phyloP scores from a whole-genome alignment of 2,113 vertebrate species.

The Nothobranchius kuhntae region DNA sequence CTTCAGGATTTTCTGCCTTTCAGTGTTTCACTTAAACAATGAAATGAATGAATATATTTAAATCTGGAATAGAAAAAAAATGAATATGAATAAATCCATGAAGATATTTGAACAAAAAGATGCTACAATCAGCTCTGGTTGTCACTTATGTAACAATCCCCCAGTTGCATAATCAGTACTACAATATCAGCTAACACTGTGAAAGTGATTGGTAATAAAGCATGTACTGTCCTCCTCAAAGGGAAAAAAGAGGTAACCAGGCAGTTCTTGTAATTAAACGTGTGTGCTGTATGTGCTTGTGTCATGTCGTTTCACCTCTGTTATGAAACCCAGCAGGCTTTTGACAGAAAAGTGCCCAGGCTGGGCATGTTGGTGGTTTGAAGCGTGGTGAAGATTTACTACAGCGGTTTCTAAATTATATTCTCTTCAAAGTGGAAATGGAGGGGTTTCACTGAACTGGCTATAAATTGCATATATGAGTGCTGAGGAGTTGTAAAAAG shows the following conservation, averaged over 20 bases:
- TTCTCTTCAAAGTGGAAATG: slow-evolving; percentile 19
- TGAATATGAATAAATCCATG: background rate
- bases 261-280: slow-evolving; percentile 28
- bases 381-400: slow-evolving; percentile 48
- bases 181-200: background rate
- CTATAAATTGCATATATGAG: slow-evolving; percentile 50
- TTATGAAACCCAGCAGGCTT: slow-evolving; percentile 61
- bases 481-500: slow-evolving; percentile 9
- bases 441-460: slow-evolving; percentile 30
- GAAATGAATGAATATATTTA: background rate
- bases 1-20: background rate
- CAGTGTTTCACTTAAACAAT: slow-evolving; percentile 1
- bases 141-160: background rate
- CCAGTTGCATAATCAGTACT: slow-evolving; percentile 1
- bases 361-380: slow-evolving; percentile 60
- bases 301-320: slow-evolving; percentile 23
- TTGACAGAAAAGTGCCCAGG: slow-evolving; percentile 66
- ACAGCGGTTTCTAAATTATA: slow-evolving; percentile 41
- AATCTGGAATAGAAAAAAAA: too few relatives aligned
- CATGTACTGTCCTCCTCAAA: slow-evolving; percentile 8
- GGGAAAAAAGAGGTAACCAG: slow-evolving; percentile 7
- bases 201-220: slow-evolving; percentile 7
- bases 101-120: background rate
- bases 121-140: background rate
- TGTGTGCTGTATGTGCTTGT: slow-evolving; percentile 16